Evolutionary conservation across 1,140 invertebrate genomes (phyloP), one percentile per base, ranked within the genome.

Genomic region (Popillia japonica): DNA sequence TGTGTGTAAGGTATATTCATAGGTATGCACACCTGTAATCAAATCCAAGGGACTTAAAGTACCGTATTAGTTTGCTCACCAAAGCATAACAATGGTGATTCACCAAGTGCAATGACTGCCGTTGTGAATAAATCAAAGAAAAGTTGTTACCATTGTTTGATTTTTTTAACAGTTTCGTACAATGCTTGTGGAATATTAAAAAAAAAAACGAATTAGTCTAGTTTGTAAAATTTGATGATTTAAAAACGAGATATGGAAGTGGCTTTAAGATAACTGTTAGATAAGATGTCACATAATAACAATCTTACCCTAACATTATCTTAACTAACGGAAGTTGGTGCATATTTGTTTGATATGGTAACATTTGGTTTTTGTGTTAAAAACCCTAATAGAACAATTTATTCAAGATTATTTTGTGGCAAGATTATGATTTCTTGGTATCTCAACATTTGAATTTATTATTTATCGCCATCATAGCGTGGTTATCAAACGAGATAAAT

Each of bases 11-110:
- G n/a, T n/a, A n/a, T n/a, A n/a, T n/a, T n/a, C n/a, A n/a, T n/a
- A n/a, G n/a, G n/a, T n/a, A n/a, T n/a, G n/a, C n/a, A n/a, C 8
- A 64, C 59, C 17, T 64, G 59, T 64, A 20, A 27, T 20, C 17
- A 20, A 64, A 64, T 64, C n/a, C 9, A 64, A 20, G 59, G 59
- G 59, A n/a, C 10, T 10, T 20, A 4, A 64, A 64, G 59, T 64
- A 64, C 59, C 59, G 59, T 64, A 64, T 64, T 64, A 64, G 8
- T 64, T 64, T 64, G 59, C 22, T 64, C 59, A 64, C n/a, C 59
- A 17, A 64, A 17, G 17, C 59, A 27, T 64, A 64, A 64, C 59
- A 27, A 64, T 64, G 6, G 59, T 64, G 59, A 64, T 4, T 64
- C 59, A 64, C 22, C 17, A 64, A n/a, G 59, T 64, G 59, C 59